phyloP scores from a whole-genome alignment of 2,888 invertebrate genomes.

The Sinodicranocentrus sp. region DNA sequence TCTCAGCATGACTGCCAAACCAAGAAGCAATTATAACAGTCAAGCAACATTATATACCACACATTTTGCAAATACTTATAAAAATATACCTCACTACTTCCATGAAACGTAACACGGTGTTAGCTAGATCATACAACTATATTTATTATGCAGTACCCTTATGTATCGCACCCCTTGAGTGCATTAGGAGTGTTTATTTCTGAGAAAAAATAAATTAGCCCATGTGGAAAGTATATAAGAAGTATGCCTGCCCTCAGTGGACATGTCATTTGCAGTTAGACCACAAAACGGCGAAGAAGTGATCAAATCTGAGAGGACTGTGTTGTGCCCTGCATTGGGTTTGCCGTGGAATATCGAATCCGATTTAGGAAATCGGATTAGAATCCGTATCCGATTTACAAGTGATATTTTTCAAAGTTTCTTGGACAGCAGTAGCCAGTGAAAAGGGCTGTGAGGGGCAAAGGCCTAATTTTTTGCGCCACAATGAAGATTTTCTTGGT shows the following conservation, averaged over 20 bases:
- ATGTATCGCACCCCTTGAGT: neutral
- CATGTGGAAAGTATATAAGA: slow-evolving; percentile 68
- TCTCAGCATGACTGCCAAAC: slow-evolving; percentile 72
- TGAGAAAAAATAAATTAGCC: slow-evolving; percentile 44
- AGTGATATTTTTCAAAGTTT: neutral
- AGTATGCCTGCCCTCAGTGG: slow-evolving; percentile 39
- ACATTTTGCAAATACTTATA: slow-evolving; percentile 10
- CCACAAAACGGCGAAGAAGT: slow-evolving; percentile 46
- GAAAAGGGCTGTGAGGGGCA: neutral
- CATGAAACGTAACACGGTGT: neutral
- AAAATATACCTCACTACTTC: slow-evolving; percentile 3
- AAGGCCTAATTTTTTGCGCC: slow-evolving; percentile 29
- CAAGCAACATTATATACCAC: slow-evolving; percentile 34
- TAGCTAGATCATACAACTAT: slow-evolving; percentile 9
- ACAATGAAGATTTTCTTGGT: slow-evolving; percentile 65
- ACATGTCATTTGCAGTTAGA: slow-evolving; percentile 63
- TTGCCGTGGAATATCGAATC: slow-evolving; percentile 2
- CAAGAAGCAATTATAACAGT: slow-evolving; percentile 68
- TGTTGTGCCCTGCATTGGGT: slow-evolving; percentile 20
- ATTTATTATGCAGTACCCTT: too few relatives aligned
- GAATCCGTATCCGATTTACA: slow-evolving; percentile 1
- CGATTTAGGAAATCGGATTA: slow-evolving; percentile 1
- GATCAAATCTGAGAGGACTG: slow-evolving; percentile 9
- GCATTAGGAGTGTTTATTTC: neutral
- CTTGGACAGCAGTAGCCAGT: neutral